Evolutionary conservation across 2,888 invertebrate species (phyloP), one percentile per base, ranked within the genome.

Genomic region (Pasiphila rectangulata): DNA sequence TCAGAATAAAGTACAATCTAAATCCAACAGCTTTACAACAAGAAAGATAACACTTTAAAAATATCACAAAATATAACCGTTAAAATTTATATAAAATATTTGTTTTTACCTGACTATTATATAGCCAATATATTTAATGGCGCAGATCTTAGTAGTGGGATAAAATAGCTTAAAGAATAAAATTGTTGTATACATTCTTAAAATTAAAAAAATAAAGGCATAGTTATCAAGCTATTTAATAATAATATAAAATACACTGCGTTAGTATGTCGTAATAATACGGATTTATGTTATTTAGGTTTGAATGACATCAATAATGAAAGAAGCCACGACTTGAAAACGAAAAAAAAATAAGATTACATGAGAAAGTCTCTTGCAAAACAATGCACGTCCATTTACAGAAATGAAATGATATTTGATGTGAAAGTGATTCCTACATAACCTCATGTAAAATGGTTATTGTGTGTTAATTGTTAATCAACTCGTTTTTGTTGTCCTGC

Each of bases 381-480:
- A 38, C 38, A 43, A 30, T 27, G 32, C 15, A 12, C 35, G 43
- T 38, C 43, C 48, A 43, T 43, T 27, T 43, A 35, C 12, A 29
- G 46, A 39, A 27, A 32, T 2, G n/a, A 25, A 39, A 34, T 36
- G 36, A 37, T 32, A 46, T 24, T 23, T 24, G 21, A 34, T 12
- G 43, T 39, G 48, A 48, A 48, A 48, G 43, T 48, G 37, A 2
- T 34, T 35, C 37, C 27, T 42, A 42, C 39, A 43, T 48, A 34
- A 48, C 48, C 25, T 40, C 17, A 16, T 23, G 40, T 36, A 40
- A 16, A 40, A 13, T 10, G 29, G 29, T 30, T 42, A 54, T 51
- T 54, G 51, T 54, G 42, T 54, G 51, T 48, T 41, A 51, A 54
- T 47, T 42, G 35, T 32, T 48, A 34, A 29, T 40, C 27, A 39